Evolutionary conservation across 2,113 vertebrate genomes (phyloP).

Genomic region (Ochotona princeps): DNA sequence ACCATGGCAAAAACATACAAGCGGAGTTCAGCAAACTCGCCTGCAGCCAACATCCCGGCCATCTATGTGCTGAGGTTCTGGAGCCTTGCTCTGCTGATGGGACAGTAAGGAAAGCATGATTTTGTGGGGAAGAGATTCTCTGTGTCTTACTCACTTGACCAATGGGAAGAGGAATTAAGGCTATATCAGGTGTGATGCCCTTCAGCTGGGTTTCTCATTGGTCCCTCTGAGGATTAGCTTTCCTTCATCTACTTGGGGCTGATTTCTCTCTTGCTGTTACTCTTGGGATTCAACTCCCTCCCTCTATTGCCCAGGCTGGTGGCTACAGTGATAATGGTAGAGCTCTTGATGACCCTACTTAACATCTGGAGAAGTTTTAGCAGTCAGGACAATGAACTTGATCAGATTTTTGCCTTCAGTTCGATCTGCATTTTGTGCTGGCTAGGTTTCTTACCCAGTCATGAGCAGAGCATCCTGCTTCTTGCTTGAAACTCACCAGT

Average conservation of each 20-base stretch:
- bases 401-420: neutral
- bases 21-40: neutral
- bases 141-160: neutral
- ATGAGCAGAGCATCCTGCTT: neutral
- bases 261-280: neutral
- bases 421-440: slow-evolving; percentile 12
- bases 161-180: neutral
- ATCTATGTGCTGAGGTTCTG: neutral
- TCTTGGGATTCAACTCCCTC: neutral
- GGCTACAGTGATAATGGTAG: neutral
- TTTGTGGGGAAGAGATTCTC: neutral
- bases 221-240: neutral
- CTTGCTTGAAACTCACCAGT: slow-evolving; percentile 27
- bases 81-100: neutral
- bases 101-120: neutral
- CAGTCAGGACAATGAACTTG: slow-evolving; percentile 2
- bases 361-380: slow-evolving; percentile 9
- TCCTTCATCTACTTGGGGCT: neutral
- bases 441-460: neutral
- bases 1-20: neutral
- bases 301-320: neutral
- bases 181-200: neutral
- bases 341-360: neutral
- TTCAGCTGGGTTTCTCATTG: neutral
- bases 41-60: neutral